Evolutionary conservation across 1,140 invertebrate species (phyloP).

Genomic region (Hyposmocoma kahamanoa): DNA sequence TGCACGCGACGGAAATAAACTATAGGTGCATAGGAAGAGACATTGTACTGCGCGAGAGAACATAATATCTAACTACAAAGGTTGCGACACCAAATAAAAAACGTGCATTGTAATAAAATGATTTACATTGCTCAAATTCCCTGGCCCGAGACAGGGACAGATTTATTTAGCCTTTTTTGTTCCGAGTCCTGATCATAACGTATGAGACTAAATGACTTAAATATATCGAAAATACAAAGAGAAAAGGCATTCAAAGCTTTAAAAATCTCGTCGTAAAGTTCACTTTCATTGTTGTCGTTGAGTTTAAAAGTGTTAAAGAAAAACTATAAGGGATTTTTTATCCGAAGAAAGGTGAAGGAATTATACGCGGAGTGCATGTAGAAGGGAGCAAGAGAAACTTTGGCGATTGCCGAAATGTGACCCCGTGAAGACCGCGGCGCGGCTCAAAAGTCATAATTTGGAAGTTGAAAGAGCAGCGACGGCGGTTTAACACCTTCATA

Average conservation of each 20-base stretch:
- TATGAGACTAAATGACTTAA: constrained; percentile 54
- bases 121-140: constrained; percentile 65
- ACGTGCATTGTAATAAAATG: constrained; percentile 59
- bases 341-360: constrained; percentile 43
- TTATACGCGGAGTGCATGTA: constrained; percentile 28
- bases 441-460: constrained; percentile 64
- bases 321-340: constrained; percentile 44
- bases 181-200: constrained; percentile 52
- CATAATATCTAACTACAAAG: constrained; percentile 33
- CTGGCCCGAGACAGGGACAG: constrained; percentile 44
- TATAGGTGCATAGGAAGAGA: constrained; percentile 13
- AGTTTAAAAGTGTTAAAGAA: constrained; percentile 21
- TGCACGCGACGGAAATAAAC: constrained; percentile 8
- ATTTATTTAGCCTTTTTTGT: constrained; percentile 62
- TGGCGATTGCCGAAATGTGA: constrained; percentile 68
- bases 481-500: constrained; percentile 70
- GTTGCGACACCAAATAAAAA: constrained; percentile 37
- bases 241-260: constrained; percentile 31
- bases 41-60: constrained; percentile 16
- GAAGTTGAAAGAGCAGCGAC: constrained; percentile 64
- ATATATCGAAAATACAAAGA: constrained; percentile 31
- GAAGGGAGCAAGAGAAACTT: constrained; percentile 41
- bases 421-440: constrained; percentile 51
- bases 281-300: constrained; percentile 29
- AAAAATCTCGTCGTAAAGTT: constrained; percentile 37